Conservation (phyloP, 2,113 vertebrate species). For the Istiophorus platypterus region DNA sequence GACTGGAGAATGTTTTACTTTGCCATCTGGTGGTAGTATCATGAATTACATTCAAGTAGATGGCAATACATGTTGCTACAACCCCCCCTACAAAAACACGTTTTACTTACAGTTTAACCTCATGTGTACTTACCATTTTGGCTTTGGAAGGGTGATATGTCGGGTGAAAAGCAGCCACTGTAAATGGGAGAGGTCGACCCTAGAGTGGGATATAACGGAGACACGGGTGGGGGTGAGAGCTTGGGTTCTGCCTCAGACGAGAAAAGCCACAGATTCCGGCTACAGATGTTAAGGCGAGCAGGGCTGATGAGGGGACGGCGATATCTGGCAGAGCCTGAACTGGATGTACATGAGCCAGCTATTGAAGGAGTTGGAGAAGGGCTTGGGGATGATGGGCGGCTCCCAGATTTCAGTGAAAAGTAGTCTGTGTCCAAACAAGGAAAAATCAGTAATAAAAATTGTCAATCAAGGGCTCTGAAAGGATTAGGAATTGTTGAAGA, state of each 20-base stretch:
- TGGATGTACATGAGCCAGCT: slow-evolving; percentile 90
- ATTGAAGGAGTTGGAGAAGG: slow-evolving; percentile 91
- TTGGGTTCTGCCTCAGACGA: slow-evolving; percentile 59
- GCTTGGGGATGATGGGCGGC: slow-evolving; percentile 87
- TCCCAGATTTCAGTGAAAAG: slow-evolving; percentile 88
- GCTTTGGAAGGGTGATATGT: slow-evolving; percentile 75
- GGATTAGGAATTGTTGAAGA: neutral
- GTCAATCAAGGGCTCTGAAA: neutral
- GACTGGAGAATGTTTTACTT: neutral
- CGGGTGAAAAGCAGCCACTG: slow-evolving; percentile 72
- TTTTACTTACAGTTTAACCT: neutral
- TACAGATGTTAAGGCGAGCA: slow-evolving; percentile 91
- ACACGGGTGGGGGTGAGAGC: slow-evolving; percentile 62
- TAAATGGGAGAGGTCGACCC: slow-evolving; percentile 72
- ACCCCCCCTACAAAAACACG: neutral
- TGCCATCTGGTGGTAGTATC: slow-evolving; percentile 40
- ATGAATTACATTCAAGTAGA: neutral
- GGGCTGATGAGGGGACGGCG: slow-evolving; percentile 97
- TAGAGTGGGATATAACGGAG: slow-evolving; percentile 73
- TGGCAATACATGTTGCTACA: no score
- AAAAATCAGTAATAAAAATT: neutral
- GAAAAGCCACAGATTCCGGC: slow-evolving; percentile 90
- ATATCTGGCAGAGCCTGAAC: slow-evolving; percentile 87
- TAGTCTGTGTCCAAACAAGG: slow-evolving; percentile 85
- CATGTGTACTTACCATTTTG: slow-evolving; percentile 63